Base-by-base conservation (phyloP, 2,113 vertebrate genomes). In the Suncus etruscus region DNA sequence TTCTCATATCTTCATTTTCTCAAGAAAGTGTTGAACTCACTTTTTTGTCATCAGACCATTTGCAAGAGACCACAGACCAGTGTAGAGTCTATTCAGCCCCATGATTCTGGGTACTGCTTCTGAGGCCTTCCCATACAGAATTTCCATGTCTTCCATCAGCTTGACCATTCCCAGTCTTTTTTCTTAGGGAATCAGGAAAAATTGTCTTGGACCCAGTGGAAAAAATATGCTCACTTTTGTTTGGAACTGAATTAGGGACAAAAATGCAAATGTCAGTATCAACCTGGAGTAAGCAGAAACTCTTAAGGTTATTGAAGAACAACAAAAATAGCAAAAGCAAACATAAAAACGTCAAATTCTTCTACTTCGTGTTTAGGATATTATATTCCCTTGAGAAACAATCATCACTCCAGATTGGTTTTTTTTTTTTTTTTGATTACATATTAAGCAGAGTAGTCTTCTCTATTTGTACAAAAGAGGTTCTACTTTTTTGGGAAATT, bases 211-310 rank as follows among this genome's bases (percentile, higher is more conserved):
- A 58, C 73, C 65, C 81, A 91, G 4, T 15, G 48, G 39, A 5
- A 39, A 86, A 65, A 70, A 89, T 4, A 69, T 2, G 11, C 0
- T 39, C 50, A 50, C 76, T 92, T 83, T 32, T 10, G 83, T 0
- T 91, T 61, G 82, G 39, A 73, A 31, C 18, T 86, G 22, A 83
- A 39, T 22, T 39, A 16, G 50, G 22, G 16, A 48, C 68, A 51
- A 75, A 94, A 76, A 78, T 87, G 90, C 51, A 90, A 91, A 2
- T 11, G 82, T 86, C n/a, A 79, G 68, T 74, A 75, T 66, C 65
- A 89, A 12, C 50, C 15, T 87, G 20, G 45, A 73, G 22, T 91
- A 74, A 70, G 77, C 63, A 80, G 73, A 83, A 58, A 31, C 75
- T 83, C 83, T 75, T 73, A 25, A 90, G 47, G n/a, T 83, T 80